These are phyloP conservation scores for Poecilia gillii DNA, from an alignment of 2,797 vertebrate genomes.

Conservation along the genomic window DNA sequence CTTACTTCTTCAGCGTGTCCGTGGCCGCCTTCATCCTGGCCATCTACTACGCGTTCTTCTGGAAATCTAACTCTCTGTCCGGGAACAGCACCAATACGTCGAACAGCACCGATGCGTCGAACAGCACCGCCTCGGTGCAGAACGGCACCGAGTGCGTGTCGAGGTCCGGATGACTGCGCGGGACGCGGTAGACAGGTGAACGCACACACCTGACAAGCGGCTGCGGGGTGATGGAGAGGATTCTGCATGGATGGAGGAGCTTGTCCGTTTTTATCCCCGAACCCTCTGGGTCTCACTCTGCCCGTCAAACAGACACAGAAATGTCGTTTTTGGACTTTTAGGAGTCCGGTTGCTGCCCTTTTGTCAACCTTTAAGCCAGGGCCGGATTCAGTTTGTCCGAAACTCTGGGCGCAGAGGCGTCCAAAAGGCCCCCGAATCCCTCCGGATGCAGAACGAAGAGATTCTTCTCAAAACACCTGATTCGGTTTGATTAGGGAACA, in stretches of 20 bases:
- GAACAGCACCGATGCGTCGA: conserved; percentile 27
- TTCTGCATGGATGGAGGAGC: conserved; percentile 24
- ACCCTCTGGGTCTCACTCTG: background rate
- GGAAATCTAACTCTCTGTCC: conserved; percentile 71
- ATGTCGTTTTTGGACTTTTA: background rate
- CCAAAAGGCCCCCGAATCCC: background rate
- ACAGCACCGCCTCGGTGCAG: conserved; percentile 36
- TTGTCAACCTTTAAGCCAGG: conserved; percentile 6
- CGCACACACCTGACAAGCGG: conserved; percentile 40
- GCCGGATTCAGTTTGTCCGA: conserved; percentile 1
- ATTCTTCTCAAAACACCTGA: background rate
- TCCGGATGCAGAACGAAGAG: background rate
- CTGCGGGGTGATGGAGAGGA: conserved; percentile 3
- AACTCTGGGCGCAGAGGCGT: conserved; percentile 10
- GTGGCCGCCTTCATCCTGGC: conserved; percentile 87
- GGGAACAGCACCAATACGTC: conserved; percentile 21
- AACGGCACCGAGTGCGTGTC: conserved; percentile 51
- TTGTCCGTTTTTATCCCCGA: conserved; percentile 16
- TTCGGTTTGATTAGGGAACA: background rate
- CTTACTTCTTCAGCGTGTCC: conserved; percentile 90
- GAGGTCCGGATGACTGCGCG: conserved; percentile 43
- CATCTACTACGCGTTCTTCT: conserved; percentile 89
- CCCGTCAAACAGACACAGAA: background rate
- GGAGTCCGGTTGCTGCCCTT: background rate
- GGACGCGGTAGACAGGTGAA: conserved; percentile 15